Evolutionary conservation across 2,113 vertebrate genomes (phyloP).

Genomic region (Halichoerus grypus): DNA sequence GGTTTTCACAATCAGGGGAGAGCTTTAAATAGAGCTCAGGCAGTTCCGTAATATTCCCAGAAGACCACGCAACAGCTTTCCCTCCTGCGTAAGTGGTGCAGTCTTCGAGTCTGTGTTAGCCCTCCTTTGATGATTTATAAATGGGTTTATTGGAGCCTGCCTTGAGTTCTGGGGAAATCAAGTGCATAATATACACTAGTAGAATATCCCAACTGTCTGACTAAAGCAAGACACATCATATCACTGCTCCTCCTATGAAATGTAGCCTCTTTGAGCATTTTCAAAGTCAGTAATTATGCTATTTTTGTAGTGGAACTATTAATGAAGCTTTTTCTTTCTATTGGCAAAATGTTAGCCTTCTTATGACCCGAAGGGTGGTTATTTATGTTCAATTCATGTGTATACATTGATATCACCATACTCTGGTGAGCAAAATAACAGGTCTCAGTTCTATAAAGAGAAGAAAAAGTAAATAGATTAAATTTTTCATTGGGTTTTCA

Average conservation of each 20-base stretch:
- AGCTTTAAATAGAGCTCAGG: constrained; percentile 58
- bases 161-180: constrained; percentile 64
- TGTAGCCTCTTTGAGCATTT: constrained; percentile 47
- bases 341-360: background rate
- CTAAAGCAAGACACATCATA: constrained; percentile 30
- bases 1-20: constrained; percentile 35
- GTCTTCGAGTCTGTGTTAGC: constrained; percentile 17
- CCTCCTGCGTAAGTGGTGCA: background rate
- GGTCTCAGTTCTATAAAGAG: constrained; percentile 83
- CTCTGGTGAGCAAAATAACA: constrained; percentile 66
- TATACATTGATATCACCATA: constrained; percentile 71
- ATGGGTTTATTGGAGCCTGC: constrained; percentile 35
- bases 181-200: background rate
- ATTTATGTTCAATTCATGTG: constrained; percentile 74
- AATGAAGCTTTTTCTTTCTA: background rate
- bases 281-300: constrained; percentile 61
- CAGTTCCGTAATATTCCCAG: constrained; percentile 34
- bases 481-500: constrained; percentile 78
- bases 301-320: background rate
- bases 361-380: constrained; percentile 61
- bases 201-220: constrained; percentile 26
- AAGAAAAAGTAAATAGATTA: constrained; percentile 34
- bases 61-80: constrained; percentile 36
- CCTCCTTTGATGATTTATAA: constrained; percentile 60
- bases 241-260: background rate